Percentiles rank a stretch among this genome's conserved stretches.
Evolutionary conservation across 2,888 invertebrate genomes (phyloP).

Genomic region (Pachycephus smyrnensis): DNA sequence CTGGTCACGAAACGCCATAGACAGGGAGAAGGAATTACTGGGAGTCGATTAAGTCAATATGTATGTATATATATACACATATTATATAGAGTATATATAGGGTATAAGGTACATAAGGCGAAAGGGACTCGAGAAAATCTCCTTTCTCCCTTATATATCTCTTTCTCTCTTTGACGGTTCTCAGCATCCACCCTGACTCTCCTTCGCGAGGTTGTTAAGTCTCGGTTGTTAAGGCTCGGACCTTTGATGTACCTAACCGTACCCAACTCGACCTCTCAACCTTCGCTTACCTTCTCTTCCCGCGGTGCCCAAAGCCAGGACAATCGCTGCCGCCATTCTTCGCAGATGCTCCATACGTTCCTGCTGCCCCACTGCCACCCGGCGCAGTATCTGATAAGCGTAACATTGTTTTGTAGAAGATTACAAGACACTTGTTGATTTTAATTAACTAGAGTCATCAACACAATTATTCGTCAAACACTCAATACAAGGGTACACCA

Average conservation of each 20-base stretch:
- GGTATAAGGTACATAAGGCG: not conserved
- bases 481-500: not conserved
- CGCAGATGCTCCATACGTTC: slow-evolving; percentile 60
- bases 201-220: not conserved
- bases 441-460: not conserved
- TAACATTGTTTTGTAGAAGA: slow-evolving; percentile 3
- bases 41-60: not conserved
- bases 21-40: not conserved
- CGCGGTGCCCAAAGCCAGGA: slow-evolving; percentile 64
- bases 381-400: slow-evolving; percentile 46
- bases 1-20: not conserved
- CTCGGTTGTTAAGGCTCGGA: not conserved
- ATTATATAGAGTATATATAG: not conserved
- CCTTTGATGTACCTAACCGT: not conserved
- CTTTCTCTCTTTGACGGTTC: not conserved
- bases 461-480: not conserved
- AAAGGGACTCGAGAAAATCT: not conserved
- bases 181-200: not conserved
- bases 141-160: not conserved
- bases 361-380: slow-evolving; percentile 59
- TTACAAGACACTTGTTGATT: not conserved
- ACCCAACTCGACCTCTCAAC: not conserved
- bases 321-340: slow-evolving; percentile 61
- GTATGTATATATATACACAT: not conserved
- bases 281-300: slow-evolving; percentile 57